Evolutionary conservation across 2,113 vertebrate species (phyloP).

Genomic region (Condylura cristata): DNA sequence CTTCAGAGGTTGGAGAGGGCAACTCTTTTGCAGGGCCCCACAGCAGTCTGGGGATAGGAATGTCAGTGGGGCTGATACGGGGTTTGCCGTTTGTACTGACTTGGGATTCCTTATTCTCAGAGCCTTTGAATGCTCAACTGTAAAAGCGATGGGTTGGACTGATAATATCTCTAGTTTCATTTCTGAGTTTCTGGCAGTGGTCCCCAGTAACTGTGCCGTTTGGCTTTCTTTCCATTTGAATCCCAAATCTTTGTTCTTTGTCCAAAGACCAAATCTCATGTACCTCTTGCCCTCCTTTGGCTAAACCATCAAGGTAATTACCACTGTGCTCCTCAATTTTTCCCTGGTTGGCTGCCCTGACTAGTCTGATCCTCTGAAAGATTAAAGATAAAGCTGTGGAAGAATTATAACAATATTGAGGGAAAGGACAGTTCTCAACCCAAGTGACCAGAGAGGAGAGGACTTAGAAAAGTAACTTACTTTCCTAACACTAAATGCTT

Average conservation of each 20-base stretch:
- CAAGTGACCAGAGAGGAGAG: neutral
- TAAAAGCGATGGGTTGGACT: neutral
- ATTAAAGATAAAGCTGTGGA: neutral
- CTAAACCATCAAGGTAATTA: neutral
- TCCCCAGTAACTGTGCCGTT: neutral
- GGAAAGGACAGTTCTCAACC: neutral
- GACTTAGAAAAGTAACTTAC: neutral
- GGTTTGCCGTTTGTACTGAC: neutral
- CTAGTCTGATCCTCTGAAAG: neutral
- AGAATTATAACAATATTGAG: neutral
- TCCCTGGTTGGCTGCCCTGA: neutral
- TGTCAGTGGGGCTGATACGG: neutral
- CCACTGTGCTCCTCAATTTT: neutral
- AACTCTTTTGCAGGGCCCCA: neutral
- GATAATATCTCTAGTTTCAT: neutral
- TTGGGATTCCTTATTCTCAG: neutral
- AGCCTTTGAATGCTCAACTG: neutral
- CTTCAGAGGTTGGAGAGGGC: neutral
- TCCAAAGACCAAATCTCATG: neutral
- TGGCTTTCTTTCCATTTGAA: neutral
- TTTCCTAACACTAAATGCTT: neutral
- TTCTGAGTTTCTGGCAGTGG: neutral
- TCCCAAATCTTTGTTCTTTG: neutral
- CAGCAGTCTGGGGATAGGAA: neutral
- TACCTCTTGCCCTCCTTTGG: neutral